A percentile compares a stretch with the other conserved stretches of the same genome.
Evolutionary conservation across 2,888 invertebrate species (phyloP).

Genomic region (Cantharis nigra): DNA sequence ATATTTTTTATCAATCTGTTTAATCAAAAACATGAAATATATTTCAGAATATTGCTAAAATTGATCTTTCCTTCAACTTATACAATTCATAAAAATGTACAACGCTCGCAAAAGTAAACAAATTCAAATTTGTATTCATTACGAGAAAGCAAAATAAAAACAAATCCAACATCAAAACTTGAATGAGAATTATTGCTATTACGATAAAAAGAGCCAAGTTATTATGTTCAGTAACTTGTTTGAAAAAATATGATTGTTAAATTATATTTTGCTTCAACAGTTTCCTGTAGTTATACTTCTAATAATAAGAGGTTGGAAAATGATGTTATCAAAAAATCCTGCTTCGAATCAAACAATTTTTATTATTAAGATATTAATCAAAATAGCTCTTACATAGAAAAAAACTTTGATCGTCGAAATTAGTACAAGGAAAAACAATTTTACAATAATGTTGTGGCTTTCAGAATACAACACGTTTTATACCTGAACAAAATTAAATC

Average conservation of each 20-base stretch:
- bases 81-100: background rate
- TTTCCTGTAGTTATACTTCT: background rate
- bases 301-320: background rate
- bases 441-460: background rate
- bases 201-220: background rate
- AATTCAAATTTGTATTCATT: background rate
- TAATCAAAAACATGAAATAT: background rate
- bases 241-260: background rate
- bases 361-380: background rate
- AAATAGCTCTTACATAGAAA: background rate
- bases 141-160: background rate
- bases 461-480: background rate
- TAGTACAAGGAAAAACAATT: background rate
- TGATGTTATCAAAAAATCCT: background rate
- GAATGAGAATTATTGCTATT: background rate
- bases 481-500: background rate
- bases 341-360: background rate
- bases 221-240: background rate
- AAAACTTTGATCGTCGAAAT: background rate
- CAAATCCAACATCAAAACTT: background rate
- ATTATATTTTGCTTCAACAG: background rate
- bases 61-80: background rate
- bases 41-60: background rate
- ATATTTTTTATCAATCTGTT: background rate
- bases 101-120: background rate